Base-by-base conservation (phyloP, 1,140 invertebrate species). In the Drosophila mayri region DNA sequence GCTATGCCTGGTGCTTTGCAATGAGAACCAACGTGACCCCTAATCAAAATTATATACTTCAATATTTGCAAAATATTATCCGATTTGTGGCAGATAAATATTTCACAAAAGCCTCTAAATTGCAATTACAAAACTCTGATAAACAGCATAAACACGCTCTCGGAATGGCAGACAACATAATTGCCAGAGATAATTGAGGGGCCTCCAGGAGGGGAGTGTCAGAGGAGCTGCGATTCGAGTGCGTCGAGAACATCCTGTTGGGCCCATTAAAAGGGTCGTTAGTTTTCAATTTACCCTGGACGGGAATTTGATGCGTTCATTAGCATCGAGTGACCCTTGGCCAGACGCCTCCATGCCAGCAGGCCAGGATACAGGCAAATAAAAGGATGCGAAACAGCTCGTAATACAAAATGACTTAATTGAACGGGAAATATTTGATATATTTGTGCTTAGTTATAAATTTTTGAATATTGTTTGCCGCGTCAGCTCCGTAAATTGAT, bases 241-340 rank as follows among this genome's bases (percentile, higher is more conserved):
- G 52, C 37, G 54, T 30, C 40, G 35, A 25, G 30, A 35, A 43
- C 44, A 28, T 25, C 47, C 59, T 38, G 70, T 14, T 47, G 73
- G 72, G 75, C 46, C 83, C 63, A 87, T 86, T 83, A 87, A 83
- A 86, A 50, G 44, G 44, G 50, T 66, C 55, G 66, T 86, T 86
- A 83, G 83, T 78, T 88, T 86, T 83, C 79, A 86, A 83, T 86
- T 83, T 87, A 54, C 37, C 54, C 35, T n/a, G 32, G 20, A 30
- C 44, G 59, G 71, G 67, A 73, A 75, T 76, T 79, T 67, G 59
- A 68, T 76, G 47, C 66, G 46, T 74, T 81, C 82, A 85, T 86
- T 86, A 86, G 82, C 78, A 81, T 81, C 68, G 59, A 60, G 62
- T 79, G 65, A 64, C 44, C 64, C 73, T 61, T 59, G 60, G 58